Percentiles rank a stretch among this genome's conserved stretches.
phyloP scores from a whole-genome alignment of 2,888 invertebrate genomes.

The Diarsia mendica region DNA sequence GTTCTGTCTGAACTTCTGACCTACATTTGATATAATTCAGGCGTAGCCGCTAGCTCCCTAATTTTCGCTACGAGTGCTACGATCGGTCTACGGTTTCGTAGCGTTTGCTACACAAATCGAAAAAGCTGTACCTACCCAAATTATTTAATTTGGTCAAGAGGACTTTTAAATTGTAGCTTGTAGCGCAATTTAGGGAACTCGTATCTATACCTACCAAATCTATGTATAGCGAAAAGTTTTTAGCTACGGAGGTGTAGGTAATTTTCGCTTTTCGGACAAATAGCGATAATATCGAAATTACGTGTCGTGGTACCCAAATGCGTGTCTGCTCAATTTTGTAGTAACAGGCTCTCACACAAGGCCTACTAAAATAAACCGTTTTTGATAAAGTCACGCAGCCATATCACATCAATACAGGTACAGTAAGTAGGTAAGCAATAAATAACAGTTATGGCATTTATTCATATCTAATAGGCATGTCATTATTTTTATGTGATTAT shows the following conservation, averaged over 20 bases:
- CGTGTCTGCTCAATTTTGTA: neutral
- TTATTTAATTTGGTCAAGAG: neutral
- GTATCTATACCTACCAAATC: too few species aligned
- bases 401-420: slow-evolving; percentile 12
- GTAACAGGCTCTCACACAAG: slow-evolving; percentile 6
- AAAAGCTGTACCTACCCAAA: neutral
- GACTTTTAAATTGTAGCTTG: neutral
- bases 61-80: slow-evolving; percentile 32
- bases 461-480: slow-evolving; percentile 43
- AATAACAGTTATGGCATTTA: slow-evolving; percentile 60
- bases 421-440: slow-evolving; percentile 40
- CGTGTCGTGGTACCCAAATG: neutral
- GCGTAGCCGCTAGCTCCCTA: neutral
- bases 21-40: neutral
- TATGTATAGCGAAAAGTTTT: too few species aligned
- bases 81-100: slow-evolving; percentile 16
- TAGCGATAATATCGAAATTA: neutral
- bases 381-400: slow-evolving; percentile 34
- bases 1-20: too few species aligned
- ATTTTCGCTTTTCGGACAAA: slow-evolving; percentile 1
- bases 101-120: neutral
- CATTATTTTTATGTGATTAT: slow-evolving; percentile 39
- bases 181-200: neutral
- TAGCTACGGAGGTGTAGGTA: too few species aligned
- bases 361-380: slow-evolving; percentile 37